Base-by-base conservation (phyloP, 1,140 invertebrate species). In the Trichoplusia ni region DNA sequence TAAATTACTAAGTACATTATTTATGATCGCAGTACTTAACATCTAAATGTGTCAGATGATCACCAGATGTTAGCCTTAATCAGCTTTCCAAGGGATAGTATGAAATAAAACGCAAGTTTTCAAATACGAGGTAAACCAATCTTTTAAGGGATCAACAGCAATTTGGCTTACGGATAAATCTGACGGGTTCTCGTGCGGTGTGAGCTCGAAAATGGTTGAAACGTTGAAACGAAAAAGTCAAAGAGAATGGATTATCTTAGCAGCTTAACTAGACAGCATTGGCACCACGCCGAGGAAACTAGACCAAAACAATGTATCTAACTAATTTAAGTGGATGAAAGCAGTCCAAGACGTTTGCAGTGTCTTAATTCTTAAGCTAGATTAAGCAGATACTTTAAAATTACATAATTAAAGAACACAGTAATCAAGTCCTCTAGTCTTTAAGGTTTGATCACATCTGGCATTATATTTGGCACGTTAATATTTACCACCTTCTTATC, bases 231-330 rank as follows among this genome's bases (percentile, higher is more conserved):
- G 11, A 44, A 42, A 31, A 58, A 58, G 25, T 42, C 14, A 44
- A 58, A 58, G 9, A 42, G 37, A 11, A 58, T 21, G 54, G 25
- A 58, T 44, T 44, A 44, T 44, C 25, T 16, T 27, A 44, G 23
- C 23, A 18, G 54, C 38, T 58, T 58, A 42, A 29, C 54, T 19
- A 5, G 38, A 42, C 54, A 58, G 38, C 18, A 2, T 44, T 58
- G 54, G 54, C 54, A 58, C 38, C 19, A 58, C 14, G 38, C 54
- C 38, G 23, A 27, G 16, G 13, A 44, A 44, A 31, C 38, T 29
- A 44, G 19, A 58, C 38, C 38, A 13, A 44, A 58, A 58, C 31
- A 58, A 44, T 44, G 38, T 58, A 21, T 2, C 35, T 58, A 56
- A 38, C 33, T 56, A 44, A 58, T 18, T 44, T 16, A 44, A 40